Evolutionary conservation across 2,888 invertebrate genomes (phyloP).

Genomic region (Tipula confusa): DNA sequence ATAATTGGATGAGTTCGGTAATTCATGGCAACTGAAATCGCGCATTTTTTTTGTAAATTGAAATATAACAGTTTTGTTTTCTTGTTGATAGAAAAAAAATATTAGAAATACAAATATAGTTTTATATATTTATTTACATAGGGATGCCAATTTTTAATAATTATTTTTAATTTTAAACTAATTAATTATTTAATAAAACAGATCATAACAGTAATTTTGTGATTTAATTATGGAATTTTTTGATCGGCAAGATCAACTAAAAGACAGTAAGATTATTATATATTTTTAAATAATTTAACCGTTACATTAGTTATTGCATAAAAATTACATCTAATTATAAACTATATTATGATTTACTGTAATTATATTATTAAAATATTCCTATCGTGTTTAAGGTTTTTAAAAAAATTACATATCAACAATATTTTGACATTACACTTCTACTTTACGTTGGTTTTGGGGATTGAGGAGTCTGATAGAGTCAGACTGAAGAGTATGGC

Average conservation of each 20-base stretch:
- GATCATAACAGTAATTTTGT: background rate
- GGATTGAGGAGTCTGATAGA: too few species aligned
- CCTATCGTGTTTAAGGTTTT: too few species aligned
- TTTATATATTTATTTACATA: constrained; percentile 8
- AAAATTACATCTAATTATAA: too few species aligned
- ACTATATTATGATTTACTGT: background rate
- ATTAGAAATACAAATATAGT: background rate
- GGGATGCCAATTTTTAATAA: background rate
- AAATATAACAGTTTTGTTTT: background rate
- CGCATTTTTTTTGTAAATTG: background rate
- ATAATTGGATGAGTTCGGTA: background rate
- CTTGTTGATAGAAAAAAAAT: background rate
- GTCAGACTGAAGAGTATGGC: too few species aligned
- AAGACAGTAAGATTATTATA: background rate
- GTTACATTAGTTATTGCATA: too few species aligned
- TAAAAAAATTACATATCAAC: too few species aligned
- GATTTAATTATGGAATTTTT: background rate
- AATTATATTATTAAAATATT: too few species aligned
- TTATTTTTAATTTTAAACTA: background rate
- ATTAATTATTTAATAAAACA: background rate
- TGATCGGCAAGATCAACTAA: background rate
- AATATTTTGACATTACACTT: too few species aligned
- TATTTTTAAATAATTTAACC: too few species aligned
- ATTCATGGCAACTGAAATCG: background rate
- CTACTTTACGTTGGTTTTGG: too few species aligned